Base-by-base conservation (phyloP, 2,888 invertebrate genomes). In the Biston stratarius region DNA sequence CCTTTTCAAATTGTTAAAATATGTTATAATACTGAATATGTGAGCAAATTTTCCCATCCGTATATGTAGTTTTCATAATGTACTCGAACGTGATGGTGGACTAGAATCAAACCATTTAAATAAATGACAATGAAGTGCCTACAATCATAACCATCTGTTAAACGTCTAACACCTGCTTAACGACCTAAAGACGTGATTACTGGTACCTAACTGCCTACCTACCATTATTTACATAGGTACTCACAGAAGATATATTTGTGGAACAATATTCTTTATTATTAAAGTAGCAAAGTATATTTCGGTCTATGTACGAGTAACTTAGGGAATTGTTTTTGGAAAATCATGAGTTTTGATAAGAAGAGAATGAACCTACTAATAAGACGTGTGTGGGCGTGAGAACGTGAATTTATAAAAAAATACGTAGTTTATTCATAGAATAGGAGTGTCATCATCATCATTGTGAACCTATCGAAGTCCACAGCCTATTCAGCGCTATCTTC, bases 161-260 rank as follows among this genome's bases (percentile, higher is more conserved):
- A 59, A 59, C 47, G 47, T 53, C 52, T 53, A 64, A 55, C 55
- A 58, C 64, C 58, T 52, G 38, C 51, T 64, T 64, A 47, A 64
- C 52, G 57, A 51, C 10, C 51, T 36, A 6, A 56, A 56, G 38
- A 53, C 34, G 12, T 24, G 14, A 64, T 53, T 64, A 53, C 40
- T 12, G 33, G 24, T 24, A n/a, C 11, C 8, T 42, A 44, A 44
- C n/a, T 12, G n/a, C 11, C 6, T 45, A 48, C 49, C 12, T 34
- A 34, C 34, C 8, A 44, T 49, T 15, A 63, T 44, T 24, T 33
- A 24, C 11, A 11, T 9, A 33, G 7, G 6, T 49, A 10, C 33
- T 33, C 6, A 49, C 11, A 11, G 11, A 24, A 24, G 24, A 1
- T 24, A 24, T 11, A 40, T 40, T 11, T 7, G 6, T 11, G 0